Conservation (phyloP, 1,140 invertebrate genomes). For the Drosophila ercepeae region DNA sequence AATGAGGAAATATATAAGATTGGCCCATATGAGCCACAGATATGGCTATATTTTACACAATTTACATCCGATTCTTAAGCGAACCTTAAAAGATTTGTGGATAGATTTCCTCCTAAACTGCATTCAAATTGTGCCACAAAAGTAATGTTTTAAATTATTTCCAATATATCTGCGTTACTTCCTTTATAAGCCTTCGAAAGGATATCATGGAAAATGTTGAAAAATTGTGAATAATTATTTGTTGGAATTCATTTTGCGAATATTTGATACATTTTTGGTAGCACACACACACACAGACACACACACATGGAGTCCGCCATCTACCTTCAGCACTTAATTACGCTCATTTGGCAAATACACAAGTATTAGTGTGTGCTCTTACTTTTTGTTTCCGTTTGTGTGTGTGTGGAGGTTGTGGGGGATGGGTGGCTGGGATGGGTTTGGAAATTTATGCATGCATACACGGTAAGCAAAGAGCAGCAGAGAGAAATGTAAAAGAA, state of each 20-base stretch:
- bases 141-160: too few species aligned
- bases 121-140: too few species aligned
- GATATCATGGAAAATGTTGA: too few species aligned
- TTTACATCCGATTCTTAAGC: too few species aligned
- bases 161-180: too few species aligned
- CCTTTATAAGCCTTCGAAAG: too few species aligned
- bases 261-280: not conserved
- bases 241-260: not conserved
- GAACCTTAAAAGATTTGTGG: too few species aligned
- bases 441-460: slow-evolving; percentile 74
- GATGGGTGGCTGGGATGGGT: not conserved
- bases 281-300: not conserved
- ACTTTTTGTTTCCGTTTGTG: slow-evolving; percentile 24
- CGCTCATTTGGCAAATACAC: slow-evolving; percentile 61
- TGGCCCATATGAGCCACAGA: too few species aligned
- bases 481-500: slow-evolving; percentile 67
- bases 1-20: too few species aligned
- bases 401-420: slow-evolving; percentile 4
- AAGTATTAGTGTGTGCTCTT: slow-evolving; percentile 14
- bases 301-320: not conserved
- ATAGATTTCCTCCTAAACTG: not conserved
- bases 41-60: too few species aligned
- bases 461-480: slow-evolving; percentile 47
- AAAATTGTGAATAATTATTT: too few species aligned
- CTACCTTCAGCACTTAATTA: slow-evolving; percentile 66